A percentile compares a stretch with the other conserved stretches of the same genome.
phyloP scores from a whole-genome alignment of 2,797 vertebrate genomes.

The Pelochelys cantorii region DNA sequence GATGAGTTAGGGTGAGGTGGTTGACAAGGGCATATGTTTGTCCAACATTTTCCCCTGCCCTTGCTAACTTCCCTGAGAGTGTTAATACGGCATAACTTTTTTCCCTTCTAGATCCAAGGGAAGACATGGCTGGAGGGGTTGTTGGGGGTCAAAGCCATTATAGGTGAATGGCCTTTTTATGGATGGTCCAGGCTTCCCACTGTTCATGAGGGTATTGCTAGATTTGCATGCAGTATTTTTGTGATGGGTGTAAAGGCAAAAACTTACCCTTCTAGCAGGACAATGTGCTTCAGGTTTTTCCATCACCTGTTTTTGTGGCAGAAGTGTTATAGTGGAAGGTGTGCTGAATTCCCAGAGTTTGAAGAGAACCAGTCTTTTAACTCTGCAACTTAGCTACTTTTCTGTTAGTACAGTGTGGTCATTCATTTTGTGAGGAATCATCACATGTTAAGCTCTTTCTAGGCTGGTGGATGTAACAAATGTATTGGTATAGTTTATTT shows the following conservation, averaged over 20 bases:
- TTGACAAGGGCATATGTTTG: background rate
- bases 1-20: background rate
- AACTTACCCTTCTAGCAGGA: background rate
- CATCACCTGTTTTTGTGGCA: background rate
- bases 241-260: background rate
- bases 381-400: background rate
- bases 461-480: background rate
- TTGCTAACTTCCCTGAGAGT: background rate
- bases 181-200: background rate
- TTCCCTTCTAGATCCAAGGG: accelerated
- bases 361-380: background rate
- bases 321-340: background rate
- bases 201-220: background rate
- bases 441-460: background rate
- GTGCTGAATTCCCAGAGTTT: background rate
- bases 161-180: background rate
- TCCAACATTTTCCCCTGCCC: background rate
- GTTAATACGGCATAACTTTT: background rate
- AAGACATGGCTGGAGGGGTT: background rate
- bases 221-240: background rate
- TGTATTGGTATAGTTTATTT: background rate
- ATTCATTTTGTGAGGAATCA: background rate
- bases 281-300: background rate
- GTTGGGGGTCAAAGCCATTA: background rate
- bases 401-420: background rate